Evolutionary conservation across 1,140 invertebrate genomes (phyloP), one percentile per base, ranked within the genome.

Genomic region (Onthophagus taurus): DNA sequence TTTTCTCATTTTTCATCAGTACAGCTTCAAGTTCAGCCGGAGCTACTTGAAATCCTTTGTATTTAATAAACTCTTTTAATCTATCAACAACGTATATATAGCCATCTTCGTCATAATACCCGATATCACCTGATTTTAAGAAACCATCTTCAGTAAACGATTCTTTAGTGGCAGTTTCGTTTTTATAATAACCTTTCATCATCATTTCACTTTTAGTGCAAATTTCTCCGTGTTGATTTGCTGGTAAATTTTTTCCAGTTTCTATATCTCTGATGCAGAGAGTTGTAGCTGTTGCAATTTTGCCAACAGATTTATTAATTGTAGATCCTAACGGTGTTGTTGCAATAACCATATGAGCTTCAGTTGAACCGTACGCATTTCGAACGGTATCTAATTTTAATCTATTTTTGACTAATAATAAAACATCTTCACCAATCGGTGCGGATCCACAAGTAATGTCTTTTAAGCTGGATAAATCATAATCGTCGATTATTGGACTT

Each of bases 21-120:
- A 87, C 46, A 30, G 70, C 73, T 72, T 89, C 85, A 13, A 85
- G 53, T 59, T 83, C 80, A 6, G 81, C 74, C 8, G 44, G 44
- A 2, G 44, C 35, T 23, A 46, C 78, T 68, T 84, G 81, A 41
- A 74, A 73, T 23, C 80, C 82, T 61, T 83, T 83, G 12, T 82
- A 81, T 67, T 94, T 94, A 46, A 94, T 93, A 7, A 94, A 71
- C 59, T 94, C 89, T 57, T 94, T 94, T 30, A 91, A 54, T 39
- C 90, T 69, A 52, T 93, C 89, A 1, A 85, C 83, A 38, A 93
- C 77, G 41, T 75, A 89, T 47, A 90, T 77, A 48, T 68, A 76
- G 8, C 71, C 71, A 0, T 83, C 74, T 1, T 85, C 70, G 49
- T 90, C 84, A 43, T 78, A 83, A 52, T 80, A 82, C 3, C 77